A percentile compares a stretch with the other conserved stretches of the same genome.
Conservation (phyloP, 2,797 vertebrate species). For the Acanthiza pusilla region DNA sequence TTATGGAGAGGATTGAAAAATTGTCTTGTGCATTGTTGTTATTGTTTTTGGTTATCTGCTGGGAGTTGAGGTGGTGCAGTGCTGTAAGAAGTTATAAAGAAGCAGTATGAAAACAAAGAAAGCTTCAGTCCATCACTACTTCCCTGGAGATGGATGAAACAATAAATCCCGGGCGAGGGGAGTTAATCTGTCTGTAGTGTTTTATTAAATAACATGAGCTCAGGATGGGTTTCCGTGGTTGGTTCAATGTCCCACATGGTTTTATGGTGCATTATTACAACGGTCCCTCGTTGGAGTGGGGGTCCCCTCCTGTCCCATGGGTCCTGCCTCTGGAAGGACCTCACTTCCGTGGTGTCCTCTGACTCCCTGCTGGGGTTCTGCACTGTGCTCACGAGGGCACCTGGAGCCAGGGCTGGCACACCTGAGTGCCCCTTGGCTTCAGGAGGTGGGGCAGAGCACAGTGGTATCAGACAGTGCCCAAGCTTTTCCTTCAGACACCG, state of each 20-base stretch:
- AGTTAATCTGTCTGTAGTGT: background rate
- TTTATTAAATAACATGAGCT: background rate
- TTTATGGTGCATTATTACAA: background rate
- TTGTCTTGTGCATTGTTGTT: background rate
- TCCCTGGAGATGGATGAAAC: constrained; percentile 22
- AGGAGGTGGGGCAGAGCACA: fast-evolving
- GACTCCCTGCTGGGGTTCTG: fast-evolving
- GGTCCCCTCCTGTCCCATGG: background rate
- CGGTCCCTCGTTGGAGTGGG: background rate
- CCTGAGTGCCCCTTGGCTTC: fast-evolving
- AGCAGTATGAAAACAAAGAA: constrained; percentile 14
- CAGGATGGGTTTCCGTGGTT: background rate
- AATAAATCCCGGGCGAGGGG: background rate
- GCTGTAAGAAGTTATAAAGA: constrained; percentile 19
- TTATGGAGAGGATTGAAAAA: constrained; percentile 26
- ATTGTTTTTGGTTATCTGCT: background rate
- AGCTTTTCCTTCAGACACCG: fast-evolving
- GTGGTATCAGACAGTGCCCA: fast-evolving
- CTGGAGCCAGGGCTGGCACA: background rate
- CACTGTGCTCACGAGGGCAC: fast-evolving
- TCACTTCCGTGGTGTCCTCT: fast-evolving
- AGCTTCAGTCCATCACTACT: constrained; percentile 1
- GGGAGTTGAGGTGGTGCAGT: background rate
- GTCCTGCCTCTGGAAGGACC: background rate
- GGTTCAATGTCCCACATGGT: constrained; percentile 14